These are phyloP conservation scores for Chrysemys picta DNA, from an alignment of 2,113 vertebrate species.

Conservation along the genomic window DNA sequence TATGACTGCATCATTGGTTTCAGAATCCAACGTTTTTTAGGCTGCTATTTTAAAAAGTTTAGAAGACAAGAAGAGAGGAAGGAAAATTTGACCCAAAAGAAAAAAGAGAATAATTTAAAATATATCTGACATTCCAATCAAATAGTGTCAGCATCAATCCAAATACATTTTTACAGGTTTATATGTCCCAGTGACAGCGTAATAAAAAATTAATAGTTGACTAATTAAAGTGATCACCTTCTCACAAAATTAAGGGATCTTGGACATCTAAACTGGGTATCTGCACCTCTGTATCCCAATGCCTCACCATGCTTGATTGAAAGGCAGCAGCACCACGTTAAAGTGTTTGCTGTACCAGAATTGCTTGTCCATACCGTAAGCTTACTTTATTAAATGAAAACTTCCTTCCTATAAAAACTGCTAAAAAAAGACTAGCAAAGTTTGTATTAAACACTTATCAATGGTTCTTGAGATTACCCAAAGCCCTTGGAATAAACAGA, in stretches of 20 bases:
- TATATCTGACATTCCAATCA: neutral
- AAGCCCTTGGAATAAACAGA: neutral
- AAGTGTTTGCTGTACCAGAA: neutral
- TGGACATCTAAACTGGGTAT: neutral
- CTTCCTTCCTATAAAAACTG: neutral
- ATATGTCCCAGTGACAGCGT: neutral
- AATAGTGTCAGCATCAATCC: neutral
- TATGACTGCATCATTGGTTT: fast-evolving
- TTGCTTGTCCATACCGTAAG: neutral
- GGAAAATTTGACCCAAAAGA: neutral
- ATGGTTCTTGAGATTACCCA: neutral
- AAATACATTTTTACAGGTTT: neutral
- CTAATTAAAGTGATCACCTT: neutral
- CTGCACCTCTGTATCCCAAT: neutral
- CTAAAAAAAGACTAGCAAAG: neutral
- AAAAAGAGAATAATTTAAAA: neutral
- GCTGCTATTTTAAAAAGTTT: neutral
- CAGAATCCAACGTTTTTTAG: neutral
- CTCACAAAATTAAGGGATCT: neutral
- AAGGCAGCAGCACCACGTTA: neutral
- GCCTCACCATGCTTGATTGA: neutral
- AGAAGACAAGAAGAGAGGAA: neutral
- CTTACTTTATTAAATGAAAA: neutral
- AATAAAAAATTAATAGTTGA: neutral
- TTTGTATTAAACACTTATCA: constrained; percentile 23